Evolutionary conservation across 2,113 vertebrate genomes (phyloP), one percentile per base, ranked within the genome.

Genomic region (Carassius auratus): DNA sequence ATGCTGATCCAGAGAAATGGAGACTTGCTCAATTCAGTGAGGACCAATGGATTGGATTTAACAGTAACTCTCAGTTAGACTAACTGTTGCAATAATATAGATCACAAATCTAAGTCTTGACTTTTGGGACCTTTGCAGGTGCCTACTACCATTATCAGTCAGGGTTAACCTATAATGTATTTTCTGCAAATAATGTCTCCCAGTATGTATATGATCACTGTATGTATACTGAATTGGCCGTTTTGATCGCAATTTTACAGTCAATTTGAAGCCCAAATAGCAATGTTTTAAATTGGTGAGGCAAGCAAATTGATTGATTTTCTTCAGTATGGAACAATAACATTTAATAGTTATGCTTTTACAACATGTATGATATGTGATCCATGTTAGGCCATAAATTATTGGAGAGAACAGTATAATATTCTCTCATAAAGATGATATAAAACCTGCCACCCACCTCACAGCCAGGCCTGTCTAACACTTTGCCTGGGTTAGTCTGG

Each of bases 351-450:
- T 45, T 81, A 50, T 3, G 42, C 61, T 81, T 81, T 81, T 81
- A 68, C 79, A 81, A 33, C 61, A 68, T 62, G n/a, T 61, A 79
- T 62, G 57, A 79, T 62, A 79, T 62, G 76, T 61, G 76, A 79
- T 79, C 36, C 57, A 61, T 79, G 61, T 50, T 45, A 42, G 57
- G 62, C 61, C 61, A 66, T 81, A 33, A 68, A 68, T 81, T 33
- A 81, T 81, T 50, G 17, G 42, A 81, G 59, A 30, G 61, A 61
- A 30, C 79, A 68, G 61, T 68, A 50, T 81, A 68, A 64, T 30
- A 81, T 81, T 50, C 62, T 50, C 61, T 81, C 79, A 81, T 81
- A 68, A 81, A 81, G 76, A 61, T 12, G 36, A 62, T 62, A 38
- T 79, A 62, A 79, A 79, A 61, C 59, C 12, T 13, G 55, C 57